phyloP scores from a whole-genome alignment of 2,113 vertebrate genomes.

The Zapornia atra region DNA sequence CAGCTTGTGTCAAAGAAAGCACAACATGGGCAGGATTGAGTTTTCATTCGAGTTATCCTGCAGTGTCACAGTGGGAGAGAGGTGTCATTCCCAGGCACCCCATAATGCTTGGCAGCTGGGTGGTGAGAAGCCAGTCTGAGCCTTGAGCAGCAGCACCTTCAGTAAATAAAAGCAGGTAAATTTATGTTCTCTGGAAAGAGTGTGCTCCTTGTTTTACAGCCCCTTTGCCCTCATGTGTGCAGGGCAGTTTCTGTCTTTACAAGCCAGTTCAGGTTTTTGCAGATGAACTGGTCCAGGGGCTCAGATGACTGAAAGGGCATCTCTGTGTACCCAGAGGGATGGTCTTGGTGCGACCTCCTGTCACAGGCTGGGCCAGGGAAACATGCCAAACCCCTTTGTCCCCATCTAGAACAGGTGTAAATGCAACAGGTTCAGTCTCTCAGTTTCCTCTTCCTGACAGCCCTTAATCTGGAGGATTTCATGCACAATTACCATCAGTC shows the following conservation, averaged over 20 bases:
- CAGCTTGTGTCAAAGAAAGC: not conserved
- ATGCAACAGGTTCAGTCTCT: not conserved
- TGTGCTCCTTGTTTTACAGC: not conserved
- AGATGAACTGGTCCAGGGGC: not conserved
- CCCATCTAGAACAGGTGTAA: not conserved
- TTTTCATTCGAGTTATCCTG: not conserved
- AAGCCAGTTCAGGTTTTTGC: not conserved
- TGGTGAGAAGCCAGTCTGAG: not conserved
- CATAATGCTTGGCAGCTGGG: not conserved
- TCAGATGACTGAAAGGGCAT: not conserved
- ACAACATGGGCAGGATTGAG: not conserved
- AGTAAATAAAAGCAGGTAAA: not conserved
- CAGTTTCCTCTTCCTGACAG: not conserved
- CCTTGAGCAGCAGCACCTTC: not conserved
- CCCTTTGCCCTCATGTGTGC: not conserved
- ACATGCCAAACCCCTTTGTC: not conserved
- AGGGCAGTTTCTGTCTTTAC: not conserved
- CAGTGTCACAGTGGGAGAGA: not conserved
- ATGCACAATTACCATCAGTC: not conserved
- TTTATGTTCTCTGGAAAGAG: not conserved
- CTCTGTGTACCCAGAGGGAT: not conserved
- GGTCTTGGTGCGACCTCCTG: not conserved
- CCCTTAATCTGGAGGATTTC: not conserved
- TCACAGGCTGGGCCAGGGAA: not conserved
- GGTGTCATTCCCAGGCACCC: not conserved